Evolutionary conservation across 2,888 invertebrate species (phyloP).

Genomic region (Doris montereyensis): DNA sequence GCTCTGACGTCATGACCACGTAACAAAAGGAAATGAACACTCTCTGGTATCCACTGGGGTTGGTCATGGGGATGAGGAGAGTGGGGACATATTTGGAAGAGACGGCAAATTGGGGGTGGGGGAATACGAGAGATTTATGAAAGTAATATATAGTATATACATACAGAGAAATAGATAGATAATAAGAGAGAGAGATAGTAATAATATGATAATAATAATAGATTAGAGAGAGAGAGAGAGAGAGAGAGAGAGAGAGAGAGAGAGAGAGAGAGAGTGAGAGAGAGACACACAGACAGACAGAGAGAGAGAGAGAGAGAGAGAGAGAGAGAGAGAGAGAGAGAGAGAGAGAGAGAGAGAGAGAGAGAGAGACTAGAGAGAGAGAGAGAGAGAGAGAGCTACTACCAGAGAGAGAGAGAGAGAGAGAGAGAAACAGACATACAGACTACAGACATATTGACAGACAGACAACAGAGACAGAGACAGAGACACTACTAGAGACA

Average conservation of each 20-base stretch:
- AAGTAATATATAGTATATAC: too few relatives aligned
- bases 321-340: too few relatives aligned
- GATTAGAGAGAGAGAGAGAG: not conserved
- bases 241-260: not conserved
- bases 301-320: too few relatives aligned
- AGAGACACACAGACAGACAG: too few relatives aligned
- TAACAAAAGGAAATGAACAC: slow-evolving; percentile 89
- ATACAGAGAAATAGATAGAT: too few relatives aligned
- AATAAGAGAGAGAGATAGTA: too few relatives aligned
- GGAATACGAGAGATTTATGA: too few relatives aligned
- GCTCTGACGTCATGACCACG: slow-evolving; percentile 90
- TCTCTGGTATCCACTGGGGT: slow-evolving; percentile 92
- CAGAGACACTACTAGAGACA: not conserved
- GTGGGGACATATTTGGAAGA: too few relatives aligned
- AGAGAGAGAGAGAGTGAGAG: not conserved
- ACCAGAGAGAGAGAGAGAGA: not conserved
- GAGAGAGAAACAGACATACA: not conserved
- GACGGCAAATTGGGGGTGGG: too few relatives aligned
- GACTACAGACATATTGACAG: not conserved
- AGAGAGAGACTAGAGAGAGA: not conserved
- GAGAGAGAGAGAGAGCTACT: not conserved
- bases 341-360: not conserved
- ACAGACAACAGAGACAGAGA: not conserved
- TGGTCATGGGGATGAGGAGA: too few relatives aligned
- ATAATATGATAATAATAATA: too few relatives aligned